Percentiles rank a stretch among this genome's conserved stretches.
These are phyloP conservation scores for Eustalomyia histrio DNA, from an alignment of 2,888 invertebrate genomes.

Conservation along the genomic window DNA sequence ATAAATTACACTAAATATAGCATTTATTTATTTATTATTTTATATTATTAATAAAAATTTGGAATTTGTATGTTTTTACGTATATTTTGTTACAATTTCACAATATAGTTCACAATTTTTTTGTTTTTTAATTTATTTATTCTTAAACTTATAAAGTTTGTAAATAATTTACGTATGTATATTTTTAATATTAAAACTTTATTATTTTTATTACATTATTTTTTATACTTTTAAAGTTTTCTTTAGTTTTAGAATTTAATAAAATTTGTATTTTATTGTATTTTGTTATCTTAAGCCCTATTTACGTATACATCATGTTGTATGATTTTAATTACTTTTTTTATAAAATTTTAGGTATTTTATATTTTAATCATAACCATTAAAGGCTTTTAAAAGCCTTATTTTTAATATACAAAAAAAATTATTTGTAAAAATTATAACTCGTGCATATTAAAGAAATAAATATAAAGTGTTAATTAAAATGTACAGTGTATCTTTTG, in stretches of 20 bases:
- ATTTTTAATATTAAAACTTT: slow-evolving; percentile 43
- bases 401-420: slow-evolving; percentile 36
- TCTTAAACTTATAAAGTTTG: slow-evolving; percentile 63
- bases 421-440: not conserved
- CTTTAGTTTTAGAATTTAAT: slow-evolving; percentile 51
- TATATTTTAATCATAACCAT: slow-evolving; percentile 27
- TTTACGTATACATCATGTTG: slow-evolving; percentile 80
- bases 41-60: slow-evolving; percentile 45
- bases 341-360: slow-evolving; percentile 28
- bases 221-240: slow-evolving; percentile 60
- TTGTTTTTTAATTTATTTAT: slow-evolving; percentile 29
- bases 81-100: slow-evolving; percentile 66
- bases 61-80: slow-evolving; percentile 64
- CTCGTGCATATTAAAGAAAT: not conserved
- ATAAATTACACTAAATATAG: slow-evolving; percentile 62
- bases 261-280: slow-evolving; percentile 63
- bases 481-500: slow-evolving; percentile 14
- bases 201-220: slow-evolving; percentile 38
- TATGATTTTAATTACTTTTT: slow-evolving; percentile 69
- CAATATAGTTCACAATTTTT: slow-evolving; percentile 37
- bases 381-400: not conserved
- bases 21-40: slow-evolving; percentile 47
- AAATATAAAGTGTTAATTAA: slow-evolving; percentile 6
- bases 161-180: slow-evolving; percentile 62
- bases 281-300: slow-evolving; percentile 73